Evolutionary conservation across 2,888 invertebrate genomes (phyloP).

Genomic region (Nemapogon koenigi): DNA sequence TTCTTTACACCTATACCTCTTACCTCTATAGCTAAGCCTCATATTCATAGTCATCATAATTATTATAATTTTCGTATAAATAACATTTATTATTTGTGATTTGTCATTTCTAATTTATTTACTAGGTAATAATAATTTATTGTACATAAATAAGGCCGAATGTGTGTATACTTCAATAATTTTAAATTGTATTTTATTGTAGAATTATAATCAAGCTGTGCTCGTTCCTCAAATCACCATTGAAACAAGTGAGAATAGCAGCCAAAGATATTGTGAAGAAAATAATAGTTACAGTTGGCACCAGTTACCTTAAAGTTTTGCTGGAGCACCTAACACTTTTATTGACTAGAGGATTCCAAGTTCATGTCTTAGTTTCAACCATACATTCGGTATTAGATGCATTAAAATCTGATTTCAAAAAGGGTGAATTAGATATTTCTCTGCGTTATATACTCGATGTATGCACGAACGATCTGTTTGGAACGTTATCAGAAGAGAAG

Average conservation of each 20-base stretch:
- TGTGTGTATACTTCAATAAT: too few species aligned
- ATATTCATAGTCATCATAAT: too few species aligned
- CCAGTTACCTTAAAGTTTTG: conserved; percentile 77
- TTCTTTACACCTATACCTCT: too few species aligned
- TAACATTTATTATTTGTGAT: too few species aligned
- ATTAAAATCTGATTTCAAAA: conserved; percentile 72
- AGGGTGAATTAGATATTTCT: conserved; percentile 81
- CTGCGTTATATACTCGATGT: conserved; percentile 81
- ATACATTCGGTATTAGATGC: conserved; percentile 82
- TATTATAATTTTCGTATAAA: too few species aligned
- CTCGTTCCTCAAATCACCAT: conserved; percentile 86
- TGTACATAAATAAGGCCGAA: too few species aligned
- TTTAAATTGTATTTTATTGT: conserved; percentile 29
- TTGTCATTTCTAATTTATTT: too few species aligned
- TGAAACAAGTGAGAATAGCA: conserved; percentile 83
- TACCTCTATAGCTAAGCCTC: too few species aligned
- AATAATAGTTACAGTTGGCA: conserved; percentile 85
- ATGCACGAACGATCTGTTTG: conserved; percentile 89
- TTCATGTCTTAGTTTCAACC: conserved; percentile 91
- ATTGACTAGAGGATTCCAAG: conserved; percentile 89
- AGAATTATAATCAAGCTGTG: conserved; percentile 89
- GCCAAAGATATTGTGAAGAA: conserved; percentile 93
- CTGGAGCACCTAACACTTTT: conserved; percentile 81
- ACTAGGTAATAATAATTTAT: too few species aligned
- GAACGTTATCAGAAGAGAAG: conserved; percentile 88